phyloP scores from a whole-genome alignment of 2,113 vertebrate genomes.

The Rhizomys pruinosus region DNA sequence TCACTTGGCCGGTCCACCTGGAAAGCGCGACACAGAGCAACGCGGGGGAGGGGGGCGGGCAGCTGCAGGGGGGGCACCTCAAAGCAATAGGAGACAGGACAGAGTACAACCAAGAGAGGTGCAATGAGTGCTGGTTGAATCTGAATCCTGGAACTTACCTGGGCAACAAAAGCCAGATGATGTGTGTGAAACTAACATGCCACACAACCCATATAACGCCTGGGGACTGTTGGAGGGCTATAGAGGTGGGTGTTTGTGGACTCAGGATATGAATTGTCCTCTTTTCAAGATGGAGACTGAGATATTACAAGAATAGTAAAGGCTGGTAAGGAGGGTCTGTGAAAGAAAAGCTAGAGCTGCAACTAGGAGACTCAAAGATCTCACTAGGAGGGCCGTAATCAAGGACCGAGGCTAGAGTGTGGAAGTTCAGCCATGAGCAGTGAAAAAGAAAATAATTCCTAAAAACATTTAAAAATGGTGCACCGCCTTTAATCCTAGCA shows the following conservation, averaged over 20 bases:
- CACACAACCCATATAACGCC: too few relatives aligned
- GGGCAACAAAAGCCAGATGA: too few relatives aligned
- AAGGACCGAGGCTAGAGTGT: not conserved
- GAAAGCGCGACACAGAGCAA: too few relatives aligned
- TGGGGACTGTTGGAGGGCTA: not conserved
- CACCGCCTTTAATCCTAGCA: too few relatives aligned
- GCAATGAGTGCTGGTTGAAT: too few relatives aligned
- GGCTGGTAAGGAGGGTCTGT: not conserved
- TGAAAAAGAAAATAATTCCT: not conserved
- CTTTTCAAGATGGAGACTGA: not conserved
- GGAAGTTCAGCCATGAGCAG: not conserved
- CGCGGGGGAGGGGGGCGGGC: too few relatives aligned
- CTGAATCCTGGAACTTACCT: too few relatives aligned
- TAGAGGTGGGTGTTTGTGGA: not conserved
- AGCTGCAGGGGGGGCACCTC: too few relatives aligned
- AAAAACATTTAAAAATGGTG: not conserved
- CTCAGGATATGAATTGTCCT: not conserved
- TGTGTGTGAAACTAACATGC: too few relatives aligned
- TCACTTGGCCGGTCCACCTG: too few relatives aligned
- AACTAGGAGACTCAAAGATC: not conserved
- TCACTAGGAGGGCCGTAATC: not conserved
- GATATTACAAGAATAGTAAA: not conserved
- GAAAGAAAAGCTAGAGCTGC: not conserved
- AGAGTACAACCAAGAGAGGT: too few relatives aligned
- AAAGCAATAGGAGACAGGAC: too few relatives aligned